Evolutionary conservation across 2,888 invertebrate species (phyloP), one percentile per base, ranked within the genome.

Genomic region (Elgonia sp.): DNA sequence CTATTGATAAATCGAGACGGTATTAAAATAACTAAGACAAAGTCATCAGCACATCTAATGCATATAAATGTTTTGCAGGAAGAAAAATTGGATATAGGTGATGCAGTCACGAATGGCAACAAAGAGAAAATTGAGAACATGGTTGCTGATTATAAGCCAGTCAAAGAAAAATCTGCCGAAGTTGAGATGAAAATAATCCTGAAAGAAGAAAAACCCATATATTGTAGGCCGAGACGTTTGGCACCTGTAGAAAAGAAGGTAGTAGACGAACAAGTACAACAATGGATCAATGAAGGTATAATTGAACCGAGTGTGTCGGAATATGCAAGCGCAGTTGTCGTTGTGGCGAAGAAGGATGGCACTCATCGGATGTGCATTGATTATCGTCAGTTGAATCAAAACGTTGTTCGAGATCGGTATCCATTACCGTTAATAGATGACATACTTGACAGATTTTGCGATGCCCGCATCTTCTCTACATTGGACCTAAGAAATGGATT

Each of bases 401-500:
- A 67, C n/a, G 82, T 88, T 4, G 77, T 84, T 16, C 87, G 88
- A 57, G 89, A 90, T 79, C 83, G 84, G 12, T 89, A 75, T 69
- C 88, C 90, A 0, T 62, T 90, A 18, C 90, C 90, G 0, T 57
- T 88, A 14, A 87, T 90, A 20, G 89, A 90, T 16, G 62, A 62
- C 37, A 21, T 62, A n/a, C 16, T 62, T 8, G 62, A 62, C 37
- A 62, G 16, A 21, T 16, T 62, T 21, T 62, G 62, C 16, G 16
- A 62, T 21, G 62, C 29, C 6, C 62, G 62, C 5, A n/a, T 62
- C 7, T 53, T 16, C 16, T 37, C 37, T 10, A 21, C 29, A 0
- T 16, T 62, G 29, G 84, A 88, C 40, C 82, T 86, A 14, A 40
- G 16, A 20, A 75, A 42, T 50, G 46, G 46, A 14, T 57, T 73